These are phyloP conservation scores for Conops quadrifasciatus DNA, from an alignment of 2,888 invertebrate genomes.

Conservation along the genomic window DNA sequence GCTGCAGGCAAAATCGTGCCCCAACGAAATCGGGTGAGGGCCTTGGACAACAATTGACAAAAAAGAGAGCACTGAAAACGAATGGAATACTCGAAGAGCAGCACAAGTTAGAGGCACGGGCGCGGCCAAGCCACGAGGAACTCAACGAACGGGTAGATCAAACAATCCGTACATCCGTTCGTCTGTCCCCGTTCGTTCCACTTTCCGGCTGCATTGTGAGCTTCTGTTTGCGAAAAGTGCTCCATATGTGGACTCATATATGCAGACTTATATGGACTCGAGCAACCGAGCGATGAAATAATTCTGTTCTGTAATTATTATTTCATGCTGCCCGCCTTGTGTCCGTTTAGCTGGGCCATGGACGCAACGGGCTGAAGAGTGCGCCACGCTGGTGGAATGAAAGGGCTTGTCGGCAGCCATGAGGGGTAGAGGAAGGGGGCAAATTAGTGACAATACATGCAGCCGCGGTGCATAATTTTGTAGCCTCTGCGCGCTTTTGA, in stretches of 20 bases:
- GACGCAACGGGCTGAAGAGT: background rate
- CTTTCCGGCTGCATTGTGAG: constrained; percentile 14
- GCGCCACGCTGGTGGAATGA: too few relatives aligned
- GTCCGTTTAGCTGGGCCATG: background rate
- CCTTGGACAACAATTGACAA: constrained; percentile 4
- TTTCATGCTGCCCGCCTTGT: background rate
- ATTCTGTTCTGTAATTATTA: constrained; percentile 25
- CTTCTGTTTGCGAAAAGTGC: constrained; percentile 25
- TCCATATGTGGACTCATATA: constrained; percentile 18
- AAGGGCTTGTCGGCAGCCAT: too few relatives aligned
- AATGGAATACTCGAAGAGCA: background rate
- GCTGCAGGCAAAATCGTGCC: too few relatives aligned
- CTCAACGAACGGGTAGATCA: background rate
- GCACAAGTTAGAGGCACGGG: background rate
- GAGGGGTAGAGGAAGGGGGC: too few relatives aligned
- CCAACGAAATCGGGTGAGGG: too few relatives aligned
- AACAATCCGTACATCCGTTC: background rate
- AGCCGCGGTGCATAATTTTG: too few relatives aligned
- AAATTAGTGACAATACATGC: too few relatives aligned
- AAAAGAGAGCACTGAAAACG: background rate
- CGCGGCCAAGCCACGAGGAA: background rate
- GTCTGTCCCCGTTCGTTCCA: constrained; percentile 13
- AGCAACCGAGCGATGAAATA: constrained; percentile 12
- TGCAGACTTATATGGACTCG: background rate
- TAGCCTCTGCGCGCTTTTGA: too few relatives aligned